phyloP scores from a whole-genome alignment of 2,797 vertebrate species.

The Argentina silus region DNA sequence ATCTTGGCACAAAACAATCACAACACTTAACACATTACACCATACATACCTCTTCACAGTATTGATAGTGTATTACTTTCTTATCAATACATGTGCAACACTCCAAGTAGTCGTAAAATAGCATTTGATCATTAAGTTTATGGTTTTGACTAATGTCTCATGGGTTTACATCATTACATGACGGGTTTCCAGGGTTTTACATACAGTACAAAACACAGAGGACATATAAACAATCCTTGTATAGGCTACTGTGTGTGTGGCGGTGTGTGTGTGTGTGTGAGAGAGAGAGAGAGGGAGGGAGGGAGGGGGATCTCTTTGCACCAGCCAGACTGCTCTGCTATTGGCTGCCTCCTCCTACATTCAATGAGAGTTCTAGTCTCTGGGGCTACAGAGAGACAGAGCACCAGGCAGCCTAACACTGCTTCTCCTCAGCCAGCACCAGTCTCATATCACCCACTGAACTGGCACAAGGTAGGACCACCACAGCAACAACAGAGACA shows the following conservation, averaged over 20 bases:
- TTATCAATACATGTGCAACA: no score
- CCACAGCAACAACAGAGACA: background rate
- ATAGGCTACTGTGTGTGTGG: slow-evolving; percentile 33
- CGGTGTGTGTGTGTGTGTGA: slow-evolving; percentile 2
- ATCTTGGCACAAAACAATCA: background rate
- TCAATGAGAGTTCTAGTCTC: slow-evolving; percentile 56
- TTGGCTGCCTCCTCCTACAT: slow-evolving; percentile 69
- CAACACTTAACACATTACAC: background rate
- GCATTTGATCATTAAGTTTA: background rate
- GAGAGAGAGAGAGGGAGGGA: slow-evolving; percentile 9
- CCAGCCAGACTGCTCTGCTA: slow-evolving; percentile 55
- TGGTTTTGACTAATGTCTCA: background rate
- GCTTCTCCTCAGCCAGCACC: slow-evolving; percentile 10
- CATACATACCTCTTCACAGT: background rate
- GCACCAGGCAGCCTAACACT: slow-evolving; percentile 48
- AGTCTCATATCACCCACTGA: slow-evolving; percentile 18
- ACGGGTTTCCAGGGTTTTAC: background rate
- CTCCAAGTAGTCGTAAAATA: background rate
- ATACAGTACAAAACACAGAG: background rate
- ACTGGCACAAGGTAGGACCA: slow-evolving; percentile 31
- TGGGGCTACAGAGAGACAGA: slow-evolving; percentile 58
- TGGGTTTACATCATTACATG: background rate
- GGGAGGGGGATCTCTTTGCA: slow-evolving; percentile 13
- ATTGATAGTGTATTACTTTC: no score
- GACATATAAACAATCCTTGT: background rate